Evolutionary conservation across 2,797 vertebrate genomes (phyloP).

Genomic region (Alca torda): DNA sequence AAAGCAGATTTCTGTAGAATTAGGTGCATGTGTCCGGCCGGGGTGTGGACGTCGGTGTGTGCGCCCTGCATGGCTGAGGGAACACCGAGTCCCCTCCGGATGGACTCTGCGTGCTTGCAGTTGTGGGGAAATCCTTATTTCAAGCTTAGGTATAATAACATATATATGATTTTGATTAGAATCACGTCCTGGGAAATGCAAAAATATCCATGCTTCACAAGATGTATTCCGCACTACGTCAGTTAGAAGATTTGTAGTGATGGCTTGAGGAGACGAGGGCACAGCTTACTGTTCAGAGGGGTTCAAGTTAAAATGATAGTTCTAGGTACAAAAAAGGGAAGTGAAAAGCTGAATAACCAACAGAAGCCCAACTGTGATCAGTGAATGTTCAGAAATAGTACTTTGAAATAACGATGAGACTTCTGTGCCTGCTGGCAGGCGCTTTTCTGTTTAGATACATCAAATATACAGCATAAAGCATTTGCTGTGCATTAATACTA

Average conservation of each 20-base stretch:
- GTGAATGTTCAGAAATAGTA: background rate
- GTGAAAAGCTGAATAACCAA: background rate
- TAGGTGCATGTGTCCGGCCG: background rate
- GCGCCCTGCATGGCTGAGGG: background rate
- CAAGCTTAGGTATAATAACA: background rate
- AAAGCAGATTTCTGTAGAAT: conserved; percentile 1
- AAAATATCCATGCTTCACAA: background rate
- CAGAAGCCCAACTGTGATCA: background rate
- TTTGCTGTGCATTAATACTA: background rate
- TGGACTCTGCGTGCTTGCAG: background rate
- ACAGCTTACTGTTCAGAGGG: background rate
- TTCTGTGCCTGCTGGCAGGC: background rate
- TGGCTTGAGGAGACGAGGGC: background rate
- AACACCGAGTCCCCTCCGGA: background rate
- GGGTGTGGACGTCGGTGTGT: background rate
- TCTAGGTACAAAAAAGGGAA: background rate
- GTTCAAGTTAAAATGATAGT: background rate
- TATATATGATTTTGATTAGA: background rate
- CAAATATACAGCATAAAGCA: background rate
- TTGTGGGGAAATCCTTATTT: background rate
- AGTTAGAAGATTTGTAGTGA: background rate
- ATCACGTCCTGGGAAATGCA: background rate
- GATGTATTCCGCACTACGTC: background rate
- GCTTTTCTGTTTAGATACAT: background rate
- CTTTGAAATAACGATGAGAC: background rate